These are phyloP conservation scores for Tauraco erythrolophus DNA, from an alignment of 2,113 vertebrate species.

Conservation along the genomic window DNA sequence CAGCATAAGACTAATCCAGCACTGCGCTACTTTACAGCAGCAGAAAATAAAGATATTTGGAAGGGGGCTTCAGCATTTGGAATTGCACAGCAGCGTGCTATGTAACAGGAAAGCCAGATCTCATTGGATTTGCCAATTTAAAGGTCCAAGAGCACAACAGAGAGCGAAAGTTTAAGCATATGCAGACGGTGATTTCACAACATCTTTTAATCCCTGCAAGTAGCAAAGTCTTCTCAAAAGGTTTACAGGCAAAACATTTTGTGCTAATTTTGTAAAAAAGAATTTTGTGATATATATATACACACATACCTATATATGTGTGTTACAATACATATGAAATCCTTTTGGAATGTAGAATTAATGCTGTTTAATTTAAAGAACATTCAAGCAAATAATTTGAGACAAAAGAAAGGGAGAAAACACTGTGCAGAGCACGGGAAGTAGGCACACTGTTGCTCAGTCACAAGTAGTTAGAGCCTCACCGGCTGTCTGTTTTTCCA, in stretches of 20 bases:
- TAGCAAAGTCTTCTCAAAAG: not conserved
- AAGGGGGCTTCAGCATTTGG: not conserved
- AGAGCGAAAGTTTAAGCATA: not conserved
- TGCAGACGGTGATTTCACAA: not conserved
- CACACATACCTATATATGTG: too few species aligned
- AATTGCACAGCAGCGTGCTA: not conserved
- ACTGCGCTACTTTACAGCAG: not conserved
- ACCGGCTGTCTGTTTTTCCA: not conserved
- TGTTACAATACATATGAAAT: not conserved
- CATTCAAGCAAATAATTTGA: not conserved
- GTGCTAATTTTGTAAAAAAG: not conserved
- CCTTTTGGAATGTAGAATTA: not conserved
- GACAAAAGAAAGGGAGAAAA: not conserved
- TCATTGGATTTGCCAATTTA: constrained; percentile 12
- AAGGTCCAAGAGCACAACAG: not conserved
- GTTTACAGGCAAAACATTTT: not conserved
- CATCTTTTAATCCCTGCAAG: not conserved
- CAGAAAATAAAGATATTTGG: constrained; percentile 2
- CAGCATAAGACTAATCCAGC: not conserved
- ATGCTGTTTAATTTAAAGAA: not conserved
- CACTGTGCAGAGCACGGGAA: not conserved
- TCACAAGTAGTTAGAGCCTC: not conserved
- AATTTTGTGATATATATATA: not conserved
- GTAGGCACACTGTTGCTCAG: not conserved
- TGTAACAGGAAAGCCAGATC: not conserved